Base-by-base conservation (phyloP, 2,888 invertebrate species). In the Drosophila fulvimacula region DNA sequence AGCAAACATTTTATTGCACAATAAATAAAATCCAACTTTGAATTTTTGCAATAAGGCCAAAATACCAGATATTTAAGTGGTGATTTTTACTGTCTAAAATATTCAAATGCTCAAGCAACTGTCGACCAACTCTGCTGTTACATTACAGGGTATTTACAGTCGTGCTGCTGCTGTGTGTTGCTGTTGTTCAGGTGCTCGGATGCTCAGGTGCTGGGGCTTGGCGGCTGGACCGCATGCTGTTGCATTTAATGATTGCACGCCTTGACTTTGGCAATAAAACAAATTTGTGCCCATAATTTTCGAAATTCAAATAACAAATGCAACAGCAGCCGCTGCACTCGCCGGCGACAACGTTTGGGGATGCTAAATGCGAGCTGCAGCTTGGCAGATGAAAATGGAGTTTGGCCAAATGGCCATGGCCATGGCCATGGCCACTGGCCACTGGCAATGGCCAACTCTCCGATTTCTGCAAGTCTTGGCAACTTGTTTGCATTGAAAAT, bases 231-330 rank as follows among this genome's bases (percentile, higher is more conserved):
- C 89, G 80, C 85, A 86, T 87, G 89, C 89, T 86, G 89, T 84
- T 86, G 89, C 82, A 87, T 89, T 89, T 86, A 89, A 86, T 87
- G 88, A 87, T 88, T 86, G 88, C 88, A 89, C 88, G 89, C 89
- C 89, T 86, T 89, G 88, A 84, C 85, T 89, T 87, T 89, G 88
- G 89, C 88, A 86, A 89, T 86, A 89, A 86, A 86, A 86, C 89
- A 86, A 86, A 86, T 86, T 86, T 89, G 89, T 84, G 88, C 81
- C 89, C 89, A 86, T 89, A 86, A 89, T 86, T 86, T 87, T 82
- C 75, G 76, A 86, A 85, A 88, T 89, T 85, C 85, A 87, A 86
- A 89, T 89, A 87, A 87, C 85, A 87, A 85, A 84, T 82, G 80
- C 79, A 73, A 55, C 53, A 56, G 60, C 63, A 41, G 62, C 52